These are phyloP conservation scores for Ictalurus furcatus DNA, from an alignment of 2,113 vertebrate species.

Conservation along the genomic window DNA sequence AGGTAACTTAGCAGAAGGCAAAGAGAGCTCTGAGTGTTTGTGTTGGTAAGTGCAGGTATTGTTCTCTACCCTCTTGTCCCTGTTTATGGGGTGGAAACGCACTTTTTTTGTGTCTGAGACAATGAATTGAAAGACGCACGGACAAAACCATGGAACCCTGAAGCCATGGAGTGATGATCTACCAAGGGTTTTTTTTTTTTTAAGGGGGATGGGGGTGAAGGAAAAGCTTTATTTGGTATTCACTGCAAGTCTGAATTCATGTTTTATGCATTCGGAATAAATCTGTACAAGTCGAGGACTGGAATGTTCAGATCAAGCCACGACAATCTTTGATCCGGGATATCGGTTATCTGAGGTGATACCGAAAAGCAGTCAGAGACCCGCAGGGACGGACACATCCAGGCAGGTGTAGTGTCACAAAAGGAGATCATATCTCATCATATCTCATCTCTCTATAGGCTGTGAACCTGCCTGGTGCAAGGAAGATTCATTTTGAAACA, in stretches of 20 bases:
- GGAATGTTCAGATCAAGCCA: constrained; percentile 29
- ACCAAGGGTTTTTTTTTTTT: background rate
- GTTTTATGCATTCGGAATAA: constrained; percentile 32
- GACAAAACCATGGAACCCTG: background rate
- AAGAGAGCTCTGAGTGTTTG: background rate
- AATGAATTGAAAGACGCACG: background rate
- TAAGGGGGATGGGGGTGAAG: background rate
- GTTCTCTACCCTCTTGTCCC: constrained; percentile 10
- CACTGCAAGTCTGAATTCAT: background rate
- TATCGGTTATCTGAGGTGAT: constrained; percentile 33
- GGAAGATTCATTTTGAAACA: background rate
- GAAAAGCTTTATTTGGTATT: constrained; percentile 24
- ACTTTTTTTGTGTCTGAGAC: background rate
- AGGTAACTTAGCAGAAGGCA: background rate
- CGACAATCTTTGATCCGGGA: constrained; percentile 17
- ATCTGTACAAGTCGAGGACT: constrained; percentile 14
- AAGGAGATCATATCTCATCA: background rate
- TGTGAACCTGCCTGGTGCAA: background rate
- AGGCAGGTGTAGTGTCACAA: constrained; percentile 27
- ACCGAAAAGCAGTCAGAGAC: background rate
- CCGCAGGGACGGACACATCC: constrained; percentile 26
- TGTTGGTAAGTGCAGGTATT: background rate
- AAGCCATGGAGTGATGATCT: background rate
- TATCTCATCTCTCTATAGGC: background rate
- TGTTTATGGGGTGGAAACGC: background rate